Evolutionary conservation across 1,140 invertebrate genomes (phyloP).

Genomic region (Diachasma alloeum): DNA sequence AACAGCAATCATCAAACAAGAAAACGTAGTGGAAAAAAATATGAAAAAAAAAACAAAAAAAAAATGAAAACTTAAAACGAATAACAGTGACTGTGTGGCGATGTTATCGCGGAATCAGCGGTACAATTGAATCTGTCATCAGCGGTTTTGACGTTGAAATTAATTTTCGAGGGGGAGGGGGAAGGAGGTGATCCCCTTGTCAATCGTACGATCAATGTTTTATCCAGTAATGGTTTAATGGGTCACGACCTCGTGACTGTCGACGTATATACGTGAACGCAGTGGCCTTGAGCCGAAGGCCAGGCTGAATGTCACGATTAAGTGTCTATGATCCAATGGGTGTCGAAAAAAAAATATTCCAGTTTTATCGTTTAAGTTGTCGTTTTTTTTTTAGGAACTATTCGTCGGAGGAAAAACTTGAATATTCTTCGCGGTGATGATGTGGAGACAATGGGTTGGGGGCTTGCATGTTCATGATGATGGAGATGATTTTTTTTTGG

Average conservation of each 20-base stretch:
- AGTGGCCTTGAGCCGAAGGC: constrained; percentile 24
- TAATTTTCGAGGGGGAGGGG: constrained; percentile 33
- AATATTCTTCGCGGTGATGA: too few species aligned
- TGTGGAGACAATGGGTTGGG: too few species aligned
- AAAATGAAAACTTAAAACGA: not conserved
- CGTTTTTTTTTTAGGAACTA: not conserved
- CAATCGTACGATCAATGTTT: constrained; percentile 11
- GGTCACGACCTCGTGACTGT: constrained; percentile 24
- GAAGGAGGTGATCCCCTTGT: constrained; percentile 7
- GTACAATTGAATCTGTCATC: not conserved
- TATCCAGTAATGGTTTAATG: constrained; percentile 18
- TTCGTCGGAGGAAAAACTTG: not conserved
- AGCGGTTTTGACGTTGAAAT: constrained; percentile 19
- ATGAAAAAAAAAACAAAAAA: not conserved
- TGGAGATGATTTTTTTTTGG: too few species aligned
- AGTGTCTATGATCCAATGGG: constrained; percentile 7
- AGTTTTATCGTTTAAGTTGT: not conserved
- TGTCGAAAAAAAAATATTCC: constrained; percentile 14
- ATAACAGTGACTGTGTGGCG: constrained; percentile 16
- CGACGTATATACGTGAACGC: constrained; percentile 9
- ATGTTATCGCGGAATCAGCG: constrained; percentile 26
- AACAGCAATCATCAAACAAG: not conserved
- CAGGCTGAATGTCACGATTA: constrained; percentile 25
- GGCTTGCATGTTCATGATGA: too few species aligned
- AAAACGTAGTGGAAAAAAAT: not conserved